Conservation (phyloP, 2,797 vertebrate species). For the Pelodytes ibericus region DNA sequence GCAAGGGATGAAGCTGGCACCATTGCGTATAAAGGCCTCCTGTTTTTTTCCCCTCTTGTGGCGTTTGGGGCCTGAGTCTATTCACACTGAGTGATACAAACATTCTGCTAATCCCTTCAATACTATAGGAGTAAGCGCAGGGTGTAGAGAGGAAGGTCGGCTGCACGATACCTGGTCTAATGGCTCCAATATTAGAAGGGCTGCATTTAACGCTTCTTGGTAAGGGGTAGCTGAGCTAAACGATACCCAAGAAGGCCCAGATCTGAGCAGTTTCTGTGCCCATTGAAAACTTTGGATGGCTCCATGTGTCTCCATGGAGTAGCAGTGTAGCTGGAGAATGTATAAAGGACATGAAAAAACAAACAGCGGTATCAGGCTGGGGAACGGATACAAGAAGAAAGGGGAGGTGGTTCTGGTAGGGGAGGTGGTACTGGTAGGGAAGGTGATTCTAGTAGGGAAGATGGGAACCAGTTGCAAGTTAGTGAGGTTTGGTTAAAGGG, state of each 20-base stretch:
- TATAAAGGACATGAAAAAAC: too few species aligned
- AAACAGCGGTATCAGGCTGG: too few species aligned
- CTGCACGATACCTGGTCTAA: slow-evolving; percentile 8
- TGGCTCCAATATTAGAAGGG: slow-evolving; percentile 1
- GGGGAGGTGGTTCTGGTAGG: too few species aligned
- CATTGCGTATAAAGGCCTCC: slow-evolving; percentile 3
- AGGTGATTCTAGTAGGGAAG: too few species aligned
- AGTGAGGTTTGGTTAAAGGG: too few species aligned
- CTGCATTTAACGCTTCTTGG: slow-evolving; percentile 17
- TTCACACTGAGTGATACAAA: slow-evolving; percentile 25
- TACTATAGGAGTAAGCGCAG: slow-evolving; percentile 24
- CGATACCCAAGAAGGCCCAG: neutral
- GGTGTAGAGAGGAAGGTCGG: slow-evolving; percentile 4
- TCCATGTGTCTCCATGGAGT: too few species aligned
- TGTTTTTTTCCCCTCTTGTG: slow-evolving; percentile 27
- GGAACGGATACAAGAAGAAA: too few species aligned
- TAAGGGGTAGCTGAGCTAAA: slow-evolving; percentile 2
- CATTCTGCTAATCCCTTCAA: slow-evolving; percentile 9
- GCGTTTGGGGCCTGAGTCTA: slow-evolving; percentile 27
- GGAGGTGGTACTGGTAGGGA: too few species aligned
- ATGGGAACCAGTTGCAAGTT: too few species aligned
- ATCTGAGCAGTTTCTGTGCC: too few species aligned
- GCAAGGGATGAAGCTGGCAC: slow-evolving; percentile 3
- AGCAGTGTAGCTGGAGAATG: too few species aligned
- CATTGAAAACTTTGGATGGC: too few species aligned